These are phyloP conservation scores for Brevipalpus yothersi DNA, from an alignment of 1,140 invertebrate species.

Conservation along the genomic window DNA sequence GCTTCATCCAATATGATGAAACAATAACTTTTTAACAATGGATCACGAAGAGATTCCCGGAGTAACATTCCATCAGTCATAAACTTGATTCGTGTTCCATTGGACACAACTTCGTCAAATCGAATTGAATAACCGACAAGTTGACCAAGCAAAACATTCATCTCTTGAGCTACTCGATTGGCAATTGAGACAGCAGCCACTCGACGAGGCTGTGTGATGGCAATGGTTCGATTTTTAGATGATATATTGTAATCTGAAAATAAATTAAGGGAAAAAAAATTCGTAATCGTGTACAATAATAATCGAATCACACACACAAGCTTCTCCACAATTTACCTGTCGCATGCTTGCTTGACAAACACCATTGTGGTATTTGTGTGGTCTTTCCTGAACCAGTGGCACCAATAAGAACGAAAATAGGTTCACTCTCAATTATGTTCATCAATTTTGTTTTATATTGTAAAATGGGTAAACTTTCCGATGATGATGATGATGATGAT, in stretches of 20 bases:
- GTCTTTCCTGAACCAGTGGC: slow-evolving; percentile 77
- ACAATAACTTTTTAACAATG: slow-evolving; percentile 36
- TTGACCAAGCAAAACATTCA: slow-evolving; percentile 34
- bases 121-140: slow-evolving; percentile 66
- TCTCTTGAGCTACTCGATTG: slow-evolving; percentile 55
- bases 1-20: slow-evolving; percentile 86
- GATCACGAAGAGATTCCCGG: slow-evolving; percentile 48
- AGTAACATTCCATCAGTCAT: slow-evolving; percentile 87
- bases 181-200: slow-evolving; percentile 80
- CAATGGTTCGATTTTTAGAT: slow-evolving; percentile 33
- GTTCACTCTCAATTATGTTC: not conserved
- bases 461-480: not conserved
- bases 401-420: slow-evolving; percentile 42
- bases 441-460: not conserved
- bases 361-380: slow-evolving; percentile 53
- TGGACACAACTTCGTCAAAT: slow-evolving; percentile 60
- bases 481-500: not conserved
- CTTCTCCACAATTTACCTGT: not conserved
- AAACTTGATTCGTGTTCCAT: slow-evolving; percentile 51
- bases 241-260: not conserved
- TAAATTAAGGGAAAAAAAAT: too few species aligned
- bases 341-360: not conserved
- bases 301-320: too few species aligned
- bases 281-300: too few species aligned
- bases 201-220: slow-evolving; percentile 58